Conservation (phyloP, 1,140 invertebrate species). For the Hyposmocoma kahamanoa region DNA sequence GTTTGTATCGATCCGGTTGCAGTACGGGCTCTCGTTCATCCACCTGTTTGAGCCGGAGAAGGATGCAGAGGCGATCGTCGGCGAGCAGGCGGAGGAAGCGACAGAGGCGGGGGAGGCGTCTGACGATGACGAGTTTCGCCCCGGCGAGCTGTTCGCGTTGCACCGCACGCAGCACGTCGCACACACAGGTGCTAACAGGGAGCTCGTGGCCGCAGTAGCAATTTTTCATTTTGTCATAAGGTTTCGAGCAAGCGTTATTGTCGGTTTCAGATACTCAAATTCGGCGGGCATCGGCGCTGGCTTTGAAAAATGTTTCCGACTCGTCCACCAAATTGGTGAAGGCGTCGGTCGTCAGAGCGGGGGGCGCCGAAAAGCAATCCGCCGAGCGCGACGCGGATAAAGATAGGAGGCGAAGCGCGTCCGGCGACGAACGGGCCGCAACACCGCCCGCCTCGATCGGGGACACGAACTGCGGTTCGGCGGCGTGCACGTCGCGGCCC, state of each 20-base stretch:
- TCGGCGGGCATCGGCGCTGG: slow-evolving; percentile 48
- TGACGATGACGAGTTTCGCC: slow-evolving; percentile 69
- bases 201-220: too few relatives aligned
- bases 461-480: too few relatives aligned
- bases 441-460: too few relatives aligned
- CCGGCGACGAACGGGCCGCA: too few relatives aligned
- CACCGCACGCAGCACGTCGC: slow-evolving; percentile 10
- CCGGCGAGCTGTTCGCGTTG: slow-evolving; percentile 57
- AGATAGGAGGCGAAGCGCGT: slow-evolving; percentile 65
- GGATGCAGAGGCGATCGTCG: not conserved
- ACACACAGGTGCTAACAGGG: not conserved
- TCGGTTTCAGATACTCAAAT: slow-evolving; percentile 54
- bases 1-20: slow-evolving; percentile 10
- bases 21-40: slow-evolving; percentile 87
- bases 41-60: slow-evolving; percentile 76
- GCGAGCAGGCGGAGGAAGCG: not conserved
- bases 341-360: too few relatives aligned
- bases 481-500: too few relatives aligned
- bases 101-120: slow-evolving; percentile 37
- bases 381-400: slow-evolving; percentile 6
- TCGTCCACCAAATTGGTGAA: slow-evolving; percentile 39
- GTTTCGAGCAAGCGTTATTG: too few relatives aligned
- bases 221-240: too few relatives aligned
- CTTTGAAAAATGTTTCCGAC: slow-evolving; percentile 45
- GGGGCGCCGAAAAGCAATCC: not conserved